Percentiles rank a stretch among this genome's conserved stretches.
phyloP scores from a whole-genome alignment of 92 coral and sea anemone genomes.

The Palythoa grandis region DNA sequence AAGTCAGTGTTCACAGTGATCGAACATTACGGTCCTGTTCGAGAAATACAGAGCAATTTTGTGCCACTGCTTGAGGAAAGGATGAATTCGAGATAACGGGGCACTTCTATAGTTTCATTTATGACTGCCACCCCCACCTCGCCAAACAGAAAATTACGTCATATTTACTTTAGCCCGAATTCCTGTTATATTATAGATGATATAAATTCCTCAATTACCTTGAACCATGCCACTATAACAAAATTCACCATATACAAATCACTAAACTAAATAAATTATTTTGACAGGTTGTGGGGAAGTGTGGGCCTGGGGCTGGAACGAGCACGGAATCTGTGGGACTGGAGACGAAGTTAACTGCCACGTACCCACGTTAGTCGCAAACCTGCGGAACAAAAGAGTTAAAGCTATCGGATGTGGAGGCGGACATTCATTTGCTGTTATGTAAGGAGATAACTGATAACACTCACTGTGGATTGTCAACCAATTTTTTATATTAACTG shows the following conservation, averaged over 20 bases:
- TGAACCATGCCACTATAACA: background rate
- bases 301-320: constrained; percentile 91
- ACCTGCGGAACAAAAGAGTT: constrained; percentile 26
- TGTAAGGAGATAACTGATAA: background rate
- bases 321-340: constrained; percentile 89
- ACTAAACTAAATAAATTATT: background rate
- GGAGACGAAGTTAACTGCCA: constrained; percentile 69
- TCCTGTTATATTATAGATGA: background rate
- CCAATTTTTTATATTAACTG: too few species aligned
- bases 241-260: background rate
- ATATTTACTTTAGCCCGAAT: background rate
- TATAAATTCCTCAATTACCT: background rate
- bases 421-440: constrained; percentile 73
- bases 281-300: constrained; percentile 60
- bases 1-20: too few species aligned
- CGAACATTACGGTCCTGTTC: too few species aligned
- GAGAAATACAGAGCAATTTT: too few species aligned
- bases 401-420: constrained; percentile 80
- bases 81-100: too few species aligned
- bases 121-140: too few species aligned
- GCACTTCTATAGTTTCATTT: too few species aligned
- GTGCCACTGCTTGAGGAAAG: too few species aligned
- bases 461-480: background rate
- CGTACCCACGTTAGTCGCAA: constrained; percentile 55
- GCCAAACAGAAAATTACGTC: too few species aligned